phyloP scores from a whole-genome alignment of 2,888 invertebrate genomes.

The Tetrapedia diversipes region DNA sequence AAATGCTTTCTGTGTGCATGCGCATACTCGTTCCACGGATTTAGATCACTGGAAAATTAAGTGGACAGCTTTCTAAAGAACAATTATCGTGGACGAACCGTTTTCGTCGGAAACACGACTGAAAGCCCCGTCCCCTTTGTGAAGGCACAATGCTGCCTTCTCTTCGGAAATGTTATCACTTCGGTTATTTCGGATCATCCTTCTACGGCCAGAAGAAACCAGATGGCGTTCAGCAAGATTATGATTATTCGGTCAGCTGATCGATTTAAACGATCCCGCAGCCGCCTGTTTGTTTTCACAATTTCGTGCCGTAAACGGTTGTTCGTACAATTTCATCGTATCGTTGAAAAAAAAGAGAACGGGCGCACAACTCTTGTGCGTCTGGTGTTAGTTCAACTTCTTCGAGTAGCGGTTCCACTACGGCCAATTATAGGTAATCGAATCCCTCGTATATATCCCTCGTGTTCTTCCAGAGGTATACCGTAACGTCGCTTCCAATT shows the following conservation, averaged over 20 bases:
- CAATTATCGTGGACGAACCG: constrained; percentile 37
- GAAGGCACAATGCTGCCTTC: neutral
- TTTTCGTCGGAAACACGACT: constrained; percentile 14
- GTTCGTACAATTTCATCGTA: no score
- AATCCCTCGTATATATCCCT: neutral
- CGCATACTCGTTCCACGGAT: constrained; percentile 7
- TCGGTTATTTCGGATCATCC: no score
- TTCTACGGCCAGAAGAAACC: no score
- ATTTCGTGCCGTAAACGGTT: no score
- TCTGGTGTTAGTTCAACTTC: no score
- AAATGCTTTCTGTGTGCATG: neutral
- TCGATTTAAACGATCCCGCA: no score
- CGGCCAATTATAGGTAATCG: neutral
- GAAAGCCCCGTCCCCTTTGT: constrained; percentile 5
- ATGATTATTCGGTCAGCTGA: no score
- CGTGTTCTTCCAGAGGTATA: neutral
- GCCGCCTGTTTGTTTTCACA: no score
- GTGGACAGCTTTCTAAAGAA: constrained; percentile 31
- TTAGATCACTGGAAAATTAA: constrained; percentile 47
- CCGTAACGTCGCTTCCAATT: neutral
- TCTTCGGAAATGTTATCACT: neutral
- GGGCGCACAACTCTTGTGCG: no score
- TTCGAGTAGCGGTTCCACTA: no score
- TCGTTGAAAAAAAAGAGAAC: no score
- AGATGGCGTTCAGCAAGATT: no score